phyloP scores from a whole-genome alignment of 1,140 invertebrate genomes.

The Drosophila kikkawai region DNA sequence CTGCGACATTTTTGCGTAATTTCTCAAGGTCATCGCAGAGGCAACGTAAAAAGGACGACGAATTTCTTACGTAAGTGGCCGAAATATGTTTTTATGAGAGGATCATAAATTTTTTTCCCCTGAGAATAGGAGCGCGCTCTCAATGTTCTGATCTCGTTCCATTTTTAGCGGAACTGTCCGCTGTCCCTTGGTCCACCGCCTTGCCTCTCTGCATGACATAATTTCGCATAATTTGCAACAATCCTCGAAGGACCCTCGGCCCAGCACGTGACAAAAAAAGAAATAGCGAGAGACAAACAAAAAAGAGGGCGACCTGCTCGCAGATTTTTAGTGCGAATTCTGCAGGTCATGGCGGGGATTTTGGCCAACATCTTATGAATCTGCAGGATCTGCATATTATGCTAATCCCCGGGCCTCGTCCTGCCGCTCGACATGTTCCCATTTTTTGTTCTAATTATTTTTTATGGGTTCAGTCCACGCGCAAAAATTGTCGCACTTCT shows the following conservation, averaged over 20 bases:
- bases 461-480: constrained; percentile 77
- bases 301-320: constrained; percentile 53
- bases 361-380: constrained; percentile 38
- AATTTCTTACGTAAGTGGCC: constrained; percentile 77
- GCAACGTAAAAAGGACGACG: constrained; percentile 54
- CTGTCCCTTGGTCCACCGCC: constrained; percentile 21
- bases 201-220: constrained; percentile 71
- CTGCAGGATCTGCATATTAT: constrained; percentile 29
- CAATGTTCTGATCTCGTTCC: constrained; percentile 82
- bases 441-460: constrained; percentile 83
- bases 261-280: constrained; percentile 76
- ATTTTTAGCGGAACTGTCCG: constrained; percentile 61
- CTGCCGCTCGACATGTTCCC: constrained; percentile 40
- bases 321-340: constrained; percentile 72
- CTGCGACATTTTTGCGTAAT: constrained; percentile 73
- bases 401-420: constrained; percentile 1
- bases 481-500: constrained; percentile 80
- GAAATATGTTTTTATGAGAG: constrained; percentile 66
- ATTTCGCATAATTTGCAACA: constrained; percentile 77
- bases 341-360: constrained; percentile 55
- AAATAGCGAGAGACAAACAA: constrained; percentile 26
- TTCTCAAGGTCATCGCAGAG: constrained; percentile 56
- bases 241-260: constrained; percentile 53
- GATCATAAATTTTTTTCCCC: constrained; percentile 71
- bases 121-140: constrained; percentile 78